phyloP scores from a whole-genome alignment of 2,113 vertebrate genomes.

The Xenopus borealis region DNA sequence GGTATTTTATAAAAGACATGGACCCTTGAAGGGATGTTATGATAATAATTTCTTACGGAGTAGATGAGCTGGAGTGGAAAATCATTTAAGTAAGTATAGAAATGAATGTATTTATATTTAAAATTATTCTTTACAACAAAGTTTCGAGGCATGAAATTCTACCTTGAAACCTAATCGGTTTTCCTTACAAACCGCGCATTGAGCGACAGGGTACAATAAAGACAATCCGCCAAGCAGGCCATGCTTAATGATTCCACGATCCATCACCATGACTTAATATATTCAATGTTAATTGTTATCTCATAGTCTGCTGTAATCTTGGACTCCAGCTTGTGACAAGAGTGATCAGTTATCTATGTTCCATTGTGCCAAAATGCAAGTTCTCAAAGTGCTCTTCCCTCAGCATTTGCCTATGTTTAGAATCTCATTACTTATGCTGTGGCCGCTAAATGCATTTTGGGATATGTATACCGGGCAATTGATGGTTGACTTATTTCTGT shows the following conservation, averaged over 20 bases:
- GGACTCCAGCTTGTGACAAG: slow-evolving; percentile 50
- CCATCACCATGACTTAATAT: slow-evolving; percentile 55
- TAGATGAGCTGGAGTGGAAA: no score
- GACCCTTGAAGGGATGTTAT: no score
- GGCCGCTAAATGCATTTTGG: slow-evolving; percentile 48
- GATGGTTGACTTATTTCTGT: slow-evolving; percentile 29
- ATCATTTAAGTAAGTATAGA: no score
- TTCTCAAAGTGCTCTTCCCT: slow-evolving; percentile 50
- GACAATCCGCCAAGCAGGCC: slow-evolving; percentile 52
- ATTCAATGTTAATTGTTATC: slow-evolving; percentile 62
- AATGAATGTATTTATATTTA: no score
- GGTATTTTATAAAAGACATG: no score
- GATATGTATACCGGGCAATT: slow-evolving; percentile 46
- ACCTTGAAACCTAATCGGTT: no score
- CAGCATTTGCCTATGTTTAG: slow-evolving; percentile 49
- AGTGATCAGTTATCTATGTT: slow-evolving; percentile 56
- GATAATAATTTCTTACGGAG: no score
- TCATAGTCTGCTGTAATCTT: slow-evolving; percentile 52
- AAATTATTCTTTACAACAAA: no score
- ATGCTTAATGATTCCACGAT: slow-evolving; percentile 51
- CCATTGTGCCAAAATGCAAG: slow-evolving; percentile 59
- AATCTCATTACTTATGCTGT: slow-evolving; percentile 50
- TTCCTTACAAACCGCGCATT: slow-evolving; percentile 20
- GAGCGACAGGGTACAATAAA: slow-evolving; percentile 37
- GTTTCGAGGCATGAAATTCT: no score